Evolutionary conservation across 2,113 vertebrate species (phyloP).

Genomic region (Python bivittatus): DNA sequence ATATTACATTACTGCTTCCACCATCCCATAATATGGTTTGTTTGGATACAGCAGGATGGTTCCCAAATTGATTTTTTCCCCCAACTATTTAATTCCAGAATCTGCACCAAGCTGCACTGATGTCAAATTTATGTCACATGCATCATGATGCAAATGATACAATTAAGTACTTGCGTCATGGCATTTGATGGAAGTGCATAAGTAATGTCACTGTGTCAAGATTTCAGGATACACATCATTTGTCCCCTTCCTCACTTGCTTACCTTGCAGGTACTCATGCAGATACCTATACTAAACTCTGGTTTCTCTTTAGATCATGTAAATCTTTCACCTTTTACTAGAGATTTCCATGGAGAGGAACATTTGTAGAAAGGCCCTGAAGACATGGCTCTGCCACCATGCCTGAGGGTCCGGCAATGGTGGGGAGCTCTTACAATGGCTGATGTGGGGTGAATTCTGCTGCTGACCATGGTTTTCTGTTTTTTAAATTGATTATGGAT

Average conservation of each 20-base stretch:
- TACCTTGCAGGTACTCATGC: neutral
- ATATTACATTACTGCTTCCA: neutral
- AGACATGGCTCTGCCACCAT: neutral
- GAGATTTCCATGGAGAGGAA: neutral
- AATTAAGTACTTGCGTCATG: neutral
- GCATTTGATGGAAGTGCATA: neutral
- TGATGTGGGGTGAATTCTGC: neutral
- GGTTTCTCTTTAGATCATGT: neutral
- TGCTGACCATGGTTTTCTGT: neutral
- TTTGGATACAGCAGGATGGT: neutral
- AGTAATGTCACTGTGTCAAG: neutral
- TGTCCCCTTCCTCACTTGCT: neutral
- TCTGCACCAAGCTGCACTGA: neutral
- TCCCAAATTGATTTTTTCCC: neutral
- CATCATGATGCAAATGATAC: neutral
- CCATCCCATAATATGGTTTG: neutral
- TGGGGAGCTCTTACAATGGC: neutral
- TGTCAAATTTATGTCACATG: neutral
- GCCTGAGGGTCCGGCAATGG: neutral
- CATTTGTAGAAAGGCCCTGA: neutral
- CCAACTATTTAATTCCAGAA: neutral
- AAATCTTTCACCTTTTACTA: neutral
- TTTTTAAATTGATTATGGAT: neutral
- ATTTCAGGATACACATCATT: neutral
- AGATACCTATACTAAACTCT: neutral